Evolutionary conservation across 2,797 vertebrate species (phyloP).

Genomic region (Tapera naevia): DNA sequence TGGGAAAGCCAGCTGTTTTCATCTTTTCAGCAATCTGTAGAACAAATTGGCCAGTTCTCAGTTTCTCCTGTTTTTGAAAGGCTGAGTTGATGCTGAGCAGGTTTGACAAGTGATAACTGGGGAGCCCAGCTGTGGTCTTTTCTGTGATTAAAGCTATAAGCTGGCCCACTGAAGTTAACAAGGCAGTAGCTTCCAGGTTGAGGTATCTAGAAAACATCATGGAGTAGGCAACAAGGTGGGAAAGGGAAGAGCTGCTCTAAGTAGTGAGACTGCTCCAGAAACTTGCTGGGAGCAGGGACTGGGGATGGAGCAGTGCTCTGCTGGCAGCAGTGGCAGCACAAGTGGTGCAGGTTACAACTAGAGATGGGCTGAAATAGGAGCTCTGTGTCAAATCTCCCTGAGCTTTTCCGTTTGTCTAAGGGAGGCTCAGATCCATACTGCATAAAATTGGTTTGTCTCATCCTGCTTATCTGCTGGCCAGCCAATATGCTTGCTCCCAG

Average conservation of each 20-base stretch:
- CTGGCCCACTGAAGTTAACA: background rate
- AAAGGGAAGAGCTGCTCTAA: background rate
- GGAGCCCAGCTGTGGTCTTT: background rate
- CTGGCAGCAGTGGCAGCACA: rapidly evolving
- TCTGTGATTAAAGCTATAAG: background rate
- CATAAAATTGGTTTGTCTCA: background rate
- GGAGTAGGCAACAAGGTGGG: background rate
- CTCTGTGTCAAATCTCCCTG: background rate
- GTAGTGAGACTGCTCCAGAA: rapidly evolving
- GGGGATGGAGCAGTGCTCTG: background rate
- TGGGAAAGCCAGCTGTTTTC: background rate
- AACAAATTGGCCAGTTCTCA: background rate
- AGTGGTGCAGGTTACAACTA: background rate
- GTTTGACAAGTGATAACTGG: background rate
- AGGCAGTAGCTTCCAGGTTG: background rate
- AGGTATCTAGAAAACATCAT: background rate
- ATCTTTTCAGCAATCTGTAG: background rate
- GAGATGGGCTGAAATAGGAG: background rate
- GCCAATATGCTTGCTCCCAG: rapidly evolving
- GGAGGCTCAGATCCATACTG: background rate
- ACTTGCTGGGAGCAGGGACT: background rate
- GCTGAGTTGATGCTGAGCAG: rapidly evolving
- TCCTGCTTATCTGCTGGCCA: background rate
- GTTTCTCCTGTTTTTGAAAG: background rate
- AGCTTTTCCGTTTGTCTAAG: background rate